phyloP scores from a whole-genome alignment of 2,797 vertebrate genomes.

The Esox lucius region DNA sequence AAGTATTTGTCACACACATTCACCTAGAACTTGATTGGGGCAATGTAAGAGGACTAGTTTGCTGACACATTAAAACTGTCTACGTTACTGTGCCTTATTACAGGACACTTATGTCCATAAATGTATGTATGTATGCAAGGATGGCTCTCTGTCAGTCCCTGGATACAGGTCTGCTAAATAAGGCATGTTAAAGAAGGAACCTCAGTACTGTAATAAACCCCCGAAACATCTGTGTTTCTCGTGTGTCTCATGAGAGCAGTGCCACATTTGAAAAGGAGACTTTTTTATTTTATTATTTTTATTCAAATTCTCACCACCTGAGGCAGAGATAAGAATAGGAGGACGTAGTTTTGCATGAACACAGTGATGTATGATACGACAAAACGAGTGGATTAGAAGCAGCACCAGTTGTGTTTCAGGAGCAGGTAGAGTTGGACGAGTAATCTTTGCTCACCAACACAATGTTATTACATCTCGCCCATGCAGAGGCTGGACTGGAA shows the following conservation, averaged over 20 bases:
- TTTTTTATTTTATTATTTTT: no score
- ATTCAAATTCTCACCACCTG: neutral
- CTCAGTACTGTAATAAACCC: neutral
- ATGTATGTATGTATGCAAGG: no score
- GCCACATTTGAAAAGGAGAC: neutral
- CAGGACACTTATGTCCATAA: no score
- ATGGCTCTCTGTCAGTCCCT: no score
- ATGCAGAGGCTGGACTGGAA: constrained; percentile 46
- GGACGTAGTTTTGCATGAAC: neutral
- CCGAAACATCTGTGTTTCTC: neutral
- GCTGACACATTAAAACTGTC: neutral
- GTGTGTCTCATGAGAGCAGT: neutral
- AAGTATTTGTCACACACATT: no score
- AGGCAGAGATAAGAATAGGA: neutral
- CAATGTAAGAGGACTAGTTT: neutral
- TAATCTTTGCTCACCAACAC: neutral
- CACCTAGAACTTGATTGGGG: neutral
- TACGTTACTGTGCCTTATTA: neutral
- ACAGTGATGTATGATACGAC: neutral
- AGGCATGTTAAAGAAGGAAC: neutral
- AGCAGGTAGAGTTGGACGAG: neutral
- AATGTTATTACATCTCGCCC: neutral
- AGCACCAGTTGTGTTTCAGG: neutral
- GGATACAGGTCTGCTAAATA: no score
- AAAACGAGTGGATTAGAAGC: neutral